A percentile compares a stretch with the other conserved stretches of the same genome.
phyloP scores from a whole-genome alignment of 2,797 vertebrate species.

The Crypturellus tataupa region DNA sequence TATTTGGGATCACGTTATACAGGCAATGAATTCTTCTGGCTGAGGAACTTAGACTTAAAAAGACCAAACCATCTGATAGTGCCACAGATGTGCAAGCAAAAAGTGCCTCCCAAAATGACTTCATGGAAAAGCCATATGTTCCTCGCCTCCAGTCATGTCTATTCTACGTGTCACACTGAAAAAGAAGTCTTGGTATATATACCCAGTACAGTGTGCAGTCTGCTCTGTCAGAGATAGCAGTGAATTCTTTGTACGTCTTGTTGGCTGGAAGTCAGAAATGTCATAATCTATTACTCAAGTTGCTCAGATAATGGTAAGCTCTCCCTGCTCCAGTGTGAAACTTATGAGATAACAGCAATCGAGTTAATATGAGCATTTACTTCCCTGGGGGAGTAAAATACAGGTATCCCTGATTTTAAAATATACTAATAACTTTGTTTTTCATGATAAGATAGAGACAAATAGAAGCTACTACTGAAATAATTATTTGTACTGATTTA shows the following conservation, averaged over 20 bases:
- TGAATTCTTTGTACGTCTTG: neutral
- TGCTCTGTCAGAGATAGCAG: neutral
- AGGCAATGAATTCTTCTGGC: neutral
- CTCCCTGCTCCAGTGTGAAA: neutral
- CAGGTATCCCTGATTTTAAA: neutral
- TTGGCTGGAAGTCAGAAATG: conserved; percentile 9
- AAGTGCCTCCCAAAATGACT: neutral
- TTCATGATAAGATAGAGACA: neutral
- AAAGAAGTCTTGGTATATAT: neutral
- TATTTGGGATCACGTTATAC: neutral
- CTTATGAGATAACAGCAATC: neutral
- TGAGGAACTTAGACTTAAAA: neutral
- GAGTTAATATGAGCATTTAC: neutral
- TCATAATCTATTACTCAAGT: neutral
- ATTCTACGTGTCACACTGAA: neutral
- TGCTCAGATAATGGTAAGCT: neutral
- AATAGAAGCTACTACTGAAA: neutral
- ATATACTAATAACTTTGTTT: neutral
- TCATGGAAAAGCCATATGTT: neutral
- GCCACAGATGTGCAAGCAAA: neutral
- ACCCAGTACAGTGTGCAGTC: neutral
- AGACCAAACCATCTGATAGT: neutral
- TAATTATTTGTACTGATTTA: neutral
- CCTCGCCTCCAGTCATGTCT: neutral
- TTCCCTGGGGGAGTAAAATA: neutral